Percentiles rank a stretch among this genome's conserved stretches.
Evolutionary conservation across 2,888 invertebrate species (phyloP).

Genomic region (Colletes collaris): DNA sequence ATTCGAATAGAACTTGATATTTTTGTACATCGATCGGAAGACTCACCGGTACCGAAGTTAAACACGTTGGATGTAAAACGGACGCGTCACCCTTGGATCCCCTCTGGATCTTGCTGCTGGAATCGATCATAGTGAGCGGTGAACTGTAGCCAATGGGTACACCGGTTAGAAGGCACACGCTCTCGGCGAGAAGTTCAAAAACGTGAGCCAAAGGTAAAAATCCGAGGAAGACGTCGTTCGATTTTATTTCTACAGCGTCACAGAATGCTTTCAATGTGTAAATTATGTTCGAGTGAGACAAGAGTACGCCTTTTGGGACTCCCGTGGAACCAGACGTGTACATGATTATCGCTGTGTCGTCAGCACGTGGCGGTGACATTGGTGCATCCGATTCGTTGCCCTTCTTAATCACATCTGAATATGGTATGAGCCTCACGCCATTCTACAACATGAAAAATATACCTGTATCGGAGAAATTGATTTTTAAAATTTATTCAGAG

Average conservation of each 20-base stretch:
- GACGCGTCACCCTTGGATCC: constrained; percentile 98
- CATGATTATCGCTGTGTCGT: constrained; percentile 98
- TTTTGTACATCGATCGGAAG: neutral
- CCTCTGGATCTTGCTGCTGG: constrained; percentile 97
- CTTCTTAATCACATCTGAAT: constrained; percentile 87
- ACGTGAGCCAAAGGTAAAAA: constrained; percentile 99
- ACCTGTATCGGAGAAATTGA: too few relatives aligned
- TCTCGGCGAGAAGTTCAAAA: constrained; percentile 96
- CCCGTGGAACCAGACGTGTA: constrained; percentile 99
- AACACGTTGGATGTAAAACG: constrained; percentile 94
- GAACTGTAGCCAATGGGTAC: constrained; percentile 98
- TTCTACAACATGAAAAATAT: constrained; percentile 74
- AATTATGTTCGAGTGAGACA: constrained; percentile 92
- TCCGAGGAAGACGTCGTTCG: constrained; percentile 94
- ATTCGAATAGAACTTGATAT: neutral
- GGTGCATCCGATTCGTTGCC: constrained; percentile 82
- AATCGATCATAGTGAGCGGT: constrained; percentile 95
- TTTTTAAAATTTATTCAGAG: too few relatives aligned
- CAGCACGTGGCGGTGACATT: constrained; percentile 85
- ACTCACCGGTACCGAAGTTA: constrained; percentile 97
- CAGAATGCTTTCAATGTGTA: constrained; percentile 92
- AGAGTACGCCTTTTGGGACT: constrained; percentile 94
- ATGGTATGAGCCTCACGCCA: constrained; percentile 89
- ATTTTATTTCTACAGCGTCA: constrained; percentile 89
- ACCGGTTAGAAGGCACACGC: constrained; percentile 92